phyloP scores from a whole-genome alignment of 37 sponge, comb jelly and placozoan genomes.

The Ephydatia muelleri region DNA sequence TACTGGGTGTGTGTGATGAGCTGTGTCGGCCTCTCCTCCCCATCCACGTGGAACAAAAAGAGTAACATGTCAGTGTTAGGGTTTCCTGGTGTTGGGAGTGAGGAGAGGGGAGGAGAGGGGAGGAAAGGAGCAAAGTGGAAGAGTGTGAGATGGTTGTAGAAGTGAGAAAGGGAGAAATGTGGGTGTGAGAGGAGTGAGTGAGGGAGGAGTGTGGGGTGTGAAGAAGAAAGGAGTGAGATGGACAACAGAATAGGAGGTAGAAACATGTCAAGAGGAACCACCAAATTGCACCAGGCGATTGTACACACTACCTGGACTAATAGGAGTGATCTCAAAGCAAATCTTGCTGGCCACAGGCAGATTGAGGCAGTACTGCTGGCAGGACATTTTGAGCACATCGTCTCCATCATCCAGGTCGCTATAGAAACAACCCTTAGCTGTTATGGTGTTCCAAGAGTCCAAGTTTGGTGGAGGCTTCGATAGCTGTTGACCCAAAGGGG shows the following conservation, averaged over 20 bases:
- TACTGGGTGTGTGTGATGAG: constrained; percentile 66
- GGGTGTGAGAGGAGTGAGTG: not conserved
- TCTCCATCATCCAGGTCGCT: constrained; percentile 24
- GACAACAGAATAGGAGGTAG: too few relatives aligned
- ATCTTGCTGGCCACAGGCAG: constrained; percentile 25
- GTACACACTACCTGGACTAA: not conserved
- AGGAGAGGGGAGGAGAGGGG: not conserved
- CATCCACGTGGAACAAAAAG: constrained; percentile 55
- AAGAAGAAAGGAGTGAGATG: too few relatives aligned
- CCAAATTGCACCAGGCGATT: not conserved
- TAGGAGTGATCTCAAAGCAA: not conserved
- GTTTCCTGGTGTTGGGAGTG: constrained; percentile 3
- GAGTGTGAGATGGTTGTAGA: not conserved
- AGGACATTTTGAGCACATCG: not conserved
- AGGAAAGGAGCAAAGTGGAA: not conserved
- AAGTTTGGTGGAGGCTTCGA: not conserved
- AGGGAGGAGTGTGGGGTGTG: not conserved
- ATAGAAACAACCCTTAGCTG: constrained; percentile 80
- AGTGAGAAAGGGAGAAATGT: not conserved
- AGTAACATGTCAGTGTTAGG: constrained; percentile 39
- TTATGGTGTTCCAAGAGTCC: constrained; percentile 66
- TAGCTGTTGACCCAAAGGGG: not conserved
- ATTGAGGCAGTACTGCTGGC: constrained; percentile 58
- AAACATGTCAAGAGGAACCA: not conserved
- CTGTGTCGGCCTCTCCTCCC: constrained; percentile 47